Conservation (phyloP, 2,113 vertebrate species). For the Callaeas wilsoni region DNA sequence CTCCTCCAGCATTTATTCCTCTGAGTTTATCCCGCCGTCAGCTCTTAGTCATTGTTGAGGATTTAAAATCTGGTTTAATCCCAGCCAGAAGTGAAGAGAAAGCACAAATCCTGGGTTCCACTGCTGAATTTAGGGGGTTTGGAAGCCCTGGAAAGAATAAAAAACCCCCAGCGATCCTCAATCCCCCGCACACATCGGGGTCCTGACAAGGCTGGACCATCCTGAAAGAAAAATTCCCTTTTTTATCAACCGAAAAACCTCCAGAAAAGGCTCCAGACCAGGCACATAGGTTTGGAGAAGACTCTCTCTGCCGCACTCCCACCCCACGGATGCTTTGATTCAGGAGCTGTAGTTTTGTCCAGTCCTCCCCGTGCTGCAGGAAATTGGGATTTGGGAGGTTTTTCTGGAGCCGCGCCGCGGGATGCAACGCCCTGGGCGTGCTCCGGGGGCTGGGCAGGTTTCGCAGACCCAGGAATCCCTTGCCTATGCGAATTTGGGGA, state of each 20-base stretch:
- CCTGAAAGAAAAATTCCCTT: neutral
- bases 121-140: neutral
- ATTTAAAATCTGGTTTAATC: neutral
- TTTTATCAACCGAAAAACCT: neutral
- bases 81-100: neutral
- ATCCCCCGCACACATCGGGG: accelerated
- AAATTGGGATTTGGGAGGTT: neutral
- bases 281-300: neutral
- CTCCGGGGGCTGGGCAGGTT: too few species aligned
- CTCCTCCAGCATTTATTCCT: neutral
- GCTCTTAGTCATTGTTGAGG: neutral
- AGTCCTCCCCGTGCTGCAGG: neutral
- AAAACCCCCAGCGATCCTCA: neutral
- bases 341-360: neutral
- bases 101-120: neutral
- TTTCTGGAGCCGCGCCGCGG: neutral
- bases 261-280: neutral
- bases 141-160: neutral
- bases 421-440: neutral
- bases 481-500: neutral
- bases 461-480: too few species aligned
- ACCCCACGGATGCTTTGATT: accelerated
- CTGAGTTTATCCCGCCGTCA: neutral
- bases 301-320: neutral
- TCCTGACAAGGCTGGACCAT: neutral